A percentile compares a stretch with the other conserved stretches of the same genome.
Evolutionary conservation across 2,113 vertebrate species (phyloP).

Genomic region (Falco punctatus): DNA sequence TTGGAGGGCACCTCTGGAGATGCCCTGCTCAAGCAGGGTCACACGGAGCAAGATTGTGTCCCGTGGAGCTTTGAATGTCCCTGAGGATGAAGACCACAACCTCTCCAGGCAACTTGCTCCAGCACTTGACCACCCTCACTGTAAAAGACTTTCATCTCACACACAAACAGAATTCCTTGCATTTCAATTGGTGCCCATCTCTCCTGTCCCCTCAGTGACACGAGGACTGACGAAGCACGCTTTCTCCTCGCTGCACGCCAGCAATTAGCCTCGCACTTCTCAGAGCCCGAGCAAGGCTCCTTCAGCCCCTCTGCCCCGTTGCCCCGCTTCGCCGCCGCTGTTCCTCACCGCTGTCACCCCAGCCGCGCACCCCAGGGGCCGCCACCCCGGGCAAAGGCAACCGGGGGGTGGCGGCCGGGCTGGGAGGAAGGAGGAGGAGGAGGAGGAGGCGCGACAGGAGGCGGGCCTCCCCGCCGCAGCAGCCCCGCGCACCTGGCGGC

Average conservation of each 20-base stretch:
- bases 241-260: accelerated
- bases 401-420: background rate
- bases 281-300: background rate
- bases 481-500: background rate
- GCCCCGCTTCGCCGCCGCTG: background rate
- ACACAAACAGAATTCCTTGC: background rate
- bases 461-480: background rate
- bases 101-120: background rate
- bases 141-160: background rate
- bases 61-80: background rate
- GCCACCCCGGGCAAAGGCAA: slow-evolving; percentile 19
- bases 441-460: background rate
- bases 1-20: background rate
- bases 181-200: background rate
- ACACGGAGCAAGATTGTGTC: accelerated
- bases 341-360: background rate
- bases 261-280: background rate
- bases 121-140: background rate
- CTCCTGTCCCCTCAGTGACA: background rate
- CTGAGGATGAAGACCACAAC: background rate
- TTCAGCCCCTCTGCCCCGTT: background rate
- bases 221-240: accelerated
- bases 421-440: background rate
- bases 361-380: background rate
- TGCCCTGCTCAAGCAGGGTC: background rate